Base-by-base conservation (phyloP, 2,888 invertebrate genomes). In the Tillus elongatus region DNA sequence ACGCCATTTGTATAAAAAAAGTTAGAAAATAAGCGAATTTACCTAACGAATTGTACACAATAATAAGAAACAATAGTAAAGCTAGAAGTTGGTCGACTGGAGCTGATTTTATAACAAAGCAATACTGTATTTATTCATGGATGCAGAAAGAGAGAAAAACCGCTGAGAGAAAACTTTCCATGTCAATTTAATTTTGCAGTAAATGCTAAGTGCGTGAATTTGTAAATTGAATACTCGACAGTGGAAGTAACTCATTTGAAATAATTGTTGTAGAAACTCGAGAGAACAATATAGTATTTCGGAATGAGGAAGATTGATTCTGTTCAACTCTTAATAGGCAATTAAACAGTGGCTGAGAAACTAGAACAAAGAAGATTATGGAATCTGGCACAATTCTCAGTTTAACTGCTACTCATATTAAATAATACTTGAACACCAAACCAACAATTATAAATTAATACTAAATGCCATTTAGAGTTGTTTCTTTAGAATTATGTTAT, bases 231-330 rank as follows among this genome's bases (percentile, higher is more conserved):
- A 49, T 46, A 44, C 42, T 29, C 41, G 39, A 40, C 40, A 39
- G 30, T 43, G 43, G 44, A 46, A 47, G 48, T 48, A 51, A 49
- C 45, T 49, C 47, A 44, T 49, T 48, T 49, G 46, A 49, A 51
- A 50, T 50, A 49, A 49, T 51, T 46, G 48, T 45, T 44, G 45
- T 37, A 39, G 42, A 39, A 42, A 50, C 45, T 42, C 46, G 47
- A 37, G 40, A 40, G 41, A 44, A 48, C 44, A 46, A 46, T 47
- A 40, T 47, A 34, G 33, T 16, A 40, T 44, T 45, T 43, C 37
- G 44, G 35, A 44, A 42, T 38, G 43, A 44, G 41, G 44, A 46
- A 46, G 47, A 46, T 48, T 46, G 44, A 49, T 50, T 47, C 44
- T 44, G 40, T 42, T 38, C 38, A 42, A 42, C 37, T 39, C 38